Evolutionary conservation across 2,797 vertebrate genomes (phyloP), one percentile per base, ranked within the genome.

Genomic region (Sebastes taczanowskii): DNA sequence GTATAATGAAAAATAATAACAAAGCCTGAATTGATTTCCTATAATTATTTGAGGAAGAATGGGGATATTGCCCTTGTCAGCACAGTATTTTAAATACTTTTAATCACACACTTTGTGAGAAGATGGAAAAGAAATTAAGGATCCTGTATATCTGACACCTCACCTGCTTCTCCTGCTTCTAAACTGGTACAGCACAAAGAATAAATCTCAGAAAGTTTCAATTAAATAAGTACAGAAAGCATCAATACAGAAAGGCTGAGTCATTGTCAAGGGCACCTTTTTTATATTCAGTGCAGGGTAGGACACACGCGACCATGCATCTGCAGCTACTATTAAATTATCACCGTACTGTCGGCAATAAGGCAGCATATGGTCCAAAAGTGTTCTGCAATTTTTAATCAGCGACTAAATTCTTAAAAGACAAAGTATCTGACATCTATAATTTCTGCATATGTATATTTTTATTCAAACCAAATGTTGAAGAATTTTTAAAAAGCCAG

Each of bases 201-300:
- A 66, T 38, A 78, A 34, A 85, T 74, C 58, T 62, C 53, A 76
- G 34, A 80, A 81, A 89, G 55, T 72, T 71, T 78, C 11, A 82
- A 84, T 86, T 62, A 85, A 84, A 83, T 52, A 64, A 86, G 60
- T 74, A 90, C 9, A 65, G 61, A 89, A 86, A 79, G 58, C 85
- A 77, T 86, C 82, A 88, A 81, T 82, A 85, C 65, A 73, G 77
- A 87, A 81, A 81, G 76, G 73, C 86, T 87, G 86, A 92, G 90
- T 92, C 89, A 91, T 69, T 84, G 81, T 92, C 88, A 93, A 93
- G 93, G 90, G 71, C 89, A 88, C 58, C 74, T 83, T 88, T 87
- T 91, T 86, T 71, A 78, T 83, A 78, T 74, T 88, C 75, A 86
- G 56, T 61, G 42, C 66, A 82, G 85, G 59, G 67, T 69, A 77